phyloP scores from a whole-genome alignment of 2,888 invertebrate species.

The Zonitis immaculata region DNA sequence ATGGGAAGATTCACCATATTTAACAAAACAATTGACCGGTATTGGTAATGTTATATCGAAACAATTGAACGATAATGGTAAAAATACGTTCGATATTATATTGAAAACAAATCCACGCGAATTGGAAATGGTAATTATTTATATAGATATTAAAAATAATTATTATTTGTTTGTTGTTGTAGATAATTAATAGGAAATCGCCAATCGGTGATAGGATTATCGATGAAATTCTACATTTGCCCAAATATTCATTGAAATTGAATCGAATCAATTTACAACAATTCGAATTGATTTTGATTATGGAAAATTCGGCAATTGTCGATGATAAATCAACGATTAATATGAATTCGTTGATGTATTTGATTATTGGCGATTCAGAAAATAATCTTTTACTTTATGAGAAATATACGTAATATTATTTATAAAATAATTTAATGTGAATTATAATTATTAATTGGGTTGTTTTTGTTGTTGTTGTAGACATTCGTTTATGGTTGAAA shows the following conservation, averaged over 20 bases:
- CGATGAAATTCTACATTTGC: conserved; percentile 59
- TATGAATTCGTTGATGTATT: conserved; percentile 52
- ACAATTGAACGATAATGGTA: conserved; percentile 61
- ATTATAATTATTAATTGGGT: conserved; percentile 1
- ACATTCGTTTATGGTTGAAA: conserved; percentile 45
- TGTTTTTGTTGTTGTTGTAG: no score
- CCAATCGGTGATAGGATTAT: conserved; percentile 67
- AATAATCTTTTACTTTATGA: conserved; percentile 58
- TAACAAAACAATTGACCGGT: conserved; percentile 65
- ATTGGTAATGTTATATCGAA: conserved; percentile 64
- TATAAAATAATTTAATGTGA: background rate
- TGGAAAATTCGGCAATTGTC: conserved; percentile 50
- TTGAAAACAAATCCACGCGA: conserved; percentile 66
- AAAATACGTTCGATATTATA: conserved; percentile 60
- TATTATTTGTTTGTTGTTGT: conserved; percentile 16
- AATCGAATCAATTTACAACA: conserved; percentile 33
- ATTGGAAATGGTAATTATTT: conserved; percentile 58
- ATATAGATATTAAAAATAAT: conserved; percentile 17
- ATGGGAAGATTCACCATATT: conserved; percentile 71
- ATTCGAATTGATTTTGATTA: conserved; percentile 31
- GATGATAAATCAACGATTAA: conserved; percentile 52
- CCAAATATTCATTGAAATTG: conserved; percentile 55
- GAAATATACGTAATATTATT: conserved; percentile 53
- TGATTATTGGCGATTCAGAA: conserved; percentile 62
- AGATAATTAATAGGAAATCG: conserved; percentile 69